These are phyloP conservation scores for Thalassaphorura encarpata DNA, from an alignment of 1,140 invertebrate genomes.

Conservation along the genomic window DNA sequence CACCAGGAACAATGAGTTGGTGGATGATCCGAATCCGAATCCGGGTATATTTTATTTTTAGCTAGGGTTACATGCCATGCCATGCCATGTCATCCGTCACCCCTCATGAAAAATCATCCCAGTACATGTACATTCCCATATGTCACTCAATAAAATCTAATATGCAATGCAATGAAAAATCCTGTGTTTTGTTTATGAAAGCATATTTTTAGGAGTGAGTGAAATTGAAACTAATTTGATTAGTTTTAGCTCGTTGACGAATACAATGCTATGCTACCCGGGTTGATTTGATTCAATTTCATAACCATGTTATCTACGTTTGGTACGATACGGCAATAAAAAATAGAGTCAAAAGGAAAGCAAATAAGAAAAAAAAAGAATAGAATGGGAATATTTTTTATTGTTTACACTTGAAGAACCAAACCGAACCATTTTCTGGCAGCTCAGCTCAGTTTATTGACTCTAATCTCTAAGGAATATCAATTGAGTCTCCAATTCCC, in stretches of 20 bases:
- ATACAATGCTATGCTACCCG: no score
- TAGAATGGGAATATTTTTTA: no score
- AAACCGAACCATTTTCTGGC: no score
- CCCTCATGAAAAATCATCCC: no score
- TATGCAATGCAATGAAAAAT: constrained; percentile 1
- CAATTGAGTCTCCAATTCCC: no score
- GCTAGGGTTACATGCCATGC: not conserved
- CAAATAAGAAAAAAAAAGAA: not conserved
- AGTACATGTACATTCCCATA: not conserved
- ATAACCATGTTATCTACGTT: no score
- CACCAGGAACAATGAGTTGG: no score
- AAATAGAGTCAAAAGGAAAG: not conserved
- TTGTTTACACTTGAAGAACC: no score
- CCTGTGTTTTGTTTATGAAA: not conserved
- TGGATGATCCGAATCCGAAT: not conserved
- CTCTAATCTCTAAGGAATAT: no score
- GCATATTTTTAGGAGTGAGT: constrained; percentile 29
- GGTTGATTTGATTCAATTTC: no score
- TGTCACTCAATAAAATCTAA: constrained; percentile 12
- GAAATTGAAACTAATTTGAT: constrained; percentile 31
- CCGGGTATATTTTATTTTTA: not conserved
- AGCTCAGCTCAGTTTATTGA: no score
- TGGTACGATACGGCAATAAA: no score
- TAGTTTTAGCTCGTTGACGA: constrained; percentile 18
- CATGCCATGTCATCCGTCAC: not conserved